Base-by-base conservation (phyloP, 2,797 vertebrate species). In the Hozukius guyotensis region DNA sequence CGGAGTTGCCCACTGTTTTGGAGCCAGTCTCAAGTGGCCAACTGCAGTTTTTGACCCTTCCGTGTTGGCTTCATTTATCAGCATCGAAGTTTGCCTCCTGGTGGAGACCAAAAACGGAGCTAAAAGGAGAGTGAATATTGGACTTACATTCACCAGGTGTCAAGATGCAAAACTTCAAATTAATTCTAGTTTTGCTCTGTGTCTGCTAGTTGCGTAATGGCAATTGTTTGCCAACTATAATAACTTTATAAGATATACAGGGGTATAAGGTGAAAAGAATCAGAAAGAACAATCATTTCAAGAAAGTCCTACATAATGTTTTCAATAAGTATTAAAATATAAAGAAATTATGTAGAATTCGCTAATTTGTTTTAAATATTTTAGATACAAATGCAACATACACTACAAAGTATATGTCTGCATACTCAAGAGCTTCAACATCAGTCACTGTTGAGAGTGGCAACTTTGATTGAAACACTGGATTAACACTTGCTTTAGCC, bases 401-500 rank as follows among this genome's bases (percentile, higher is more conserved):
- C 3, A 24, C 8, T 52, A 4, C 3, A 3, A 32, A 42, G 69
- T 42, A n/a, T 22, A 24, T 3, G 8, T 56, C 27, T 65, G 22
- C 27, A 55, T 5, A 49, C 27, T 52, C n/a, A 9, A 22, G 12
- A 46, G 24, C 24, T 70, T 64, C 24, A 57, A 25, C 68, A 56
- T 1, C 59, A 27, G 6, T 49, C 61, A 12, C 8, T 60, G 56
- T 38, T 80, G n/a, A 34, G 53, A 80, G 31, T 36, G 38, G 8
- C 25, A 67, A 18, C 46, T 42, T 49, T 22, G 53, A 52, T 60
- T 56, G 42, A 75, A 87, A 64, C 20, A 13, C 42, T 24, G 74
- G 52, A 75, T 82, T 66, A 79, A 82, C 42, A 66, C 78, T 72
- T 32, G 14, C 52, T 80, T 75, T 64, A 74, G 68, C 12, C 1